Percentiles rank a stretch among this genome's conserved stretches.
phyloP scores from a whole-genome alignment of 2,797 vertebrate genomes.

The Dermochelys coriacea region DNA sequence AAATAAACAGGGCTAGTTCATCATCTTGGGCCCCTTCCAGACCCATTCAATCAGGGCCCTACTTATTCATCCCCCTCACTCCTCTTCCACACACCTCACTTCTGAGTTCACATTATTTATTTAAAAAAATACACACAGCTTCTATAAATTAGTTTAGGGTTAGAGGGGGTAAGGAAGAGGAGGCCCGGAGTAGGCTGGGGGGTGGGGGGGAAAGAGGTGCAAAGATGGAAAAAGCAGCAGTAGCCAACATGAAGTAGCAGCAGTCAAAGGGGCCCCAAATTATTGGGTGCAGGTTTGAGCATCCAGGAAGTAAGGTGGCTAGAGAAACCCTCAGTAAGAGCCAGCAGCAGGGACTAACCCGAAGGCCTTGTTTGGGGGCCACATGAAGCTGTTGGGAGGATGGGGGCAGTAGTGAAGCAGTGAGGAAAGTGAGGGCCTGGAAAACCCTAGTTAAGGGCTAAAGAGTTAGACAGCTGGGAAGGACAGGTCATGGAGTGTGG shows the following conservation, averaged over 20 bases:
- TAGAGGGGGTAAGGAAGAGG: neutral
- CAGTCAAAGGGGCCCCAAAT: neutral
- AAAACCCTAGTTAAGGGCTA: neutral
- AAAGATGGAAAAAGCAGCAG: neutral
- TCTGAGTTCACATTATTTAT: rapidly evolving
- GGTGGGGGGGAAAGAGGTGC: neutral
- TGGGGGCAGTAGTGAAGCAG: neutral
- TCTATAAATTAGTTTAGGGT: neutral
- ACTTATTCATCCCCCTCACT: neutral
- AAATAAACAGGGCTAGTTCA: neutral
- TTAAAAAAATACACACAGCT: neutral
- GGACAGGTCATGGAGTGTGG: neutral
- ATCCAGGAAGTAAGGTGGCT: neutral
- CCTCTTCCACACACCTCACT: rapidly evolving
- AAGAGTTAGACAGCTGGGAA: neutral
- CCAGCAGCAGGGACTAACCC: rapidly evolving
- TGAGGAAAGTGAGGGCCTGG: rapidly evolving
- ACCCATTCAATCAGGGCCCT: neutral
- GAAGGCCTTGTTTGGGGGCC: rapidly evolving
- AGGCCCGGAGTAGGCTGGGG: neutral
- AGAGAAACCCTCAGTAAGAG: neutral
- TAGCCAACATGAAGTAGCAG: neutral
- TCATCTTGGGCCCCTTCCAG: neutral
- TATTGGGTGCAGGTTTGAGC: neutral
- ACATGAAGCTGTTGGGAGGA: neutral